Evolutionary conservation across 2,113 vertebrate species (phyloP), one percentile per base, ranked within the genome.

Genomic region (Anolis sagrei): DNA sequence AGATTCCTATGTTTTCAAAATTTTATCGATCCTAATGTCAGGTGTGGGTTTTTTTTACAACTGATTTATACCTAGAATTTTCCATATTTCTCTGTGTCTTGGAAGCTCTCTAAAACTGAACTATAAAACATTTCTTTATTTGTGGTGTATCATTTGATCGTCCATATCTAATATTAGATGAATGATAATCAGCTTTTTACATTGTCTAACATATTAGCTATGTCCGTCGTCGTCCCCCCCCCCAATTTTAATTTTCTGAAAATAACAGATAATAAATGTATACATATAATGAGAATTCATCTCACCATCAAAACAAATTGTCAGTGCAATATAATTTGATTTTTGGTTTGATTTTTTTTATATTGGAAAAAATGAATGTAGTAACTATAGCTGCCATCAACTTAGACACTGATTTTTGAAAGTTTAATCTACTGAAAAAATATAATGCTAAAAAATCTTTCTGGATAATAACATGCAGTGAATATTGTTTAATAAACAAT

Each of bases 291-390:
- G 21, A 44, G 27, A 76, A 34, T 21, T 92, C 39, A 62, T 86
- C 72, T 79, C 88, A 58, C 49, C 76, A 86, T 75, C 1, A 74
- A 88, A n/a, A n/a, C n/a, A 91, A 92, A 86, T 54, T 90, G 87
- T 85, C 91, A 89, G 87, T 91, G 90, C 90, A 86, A 14, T 87
- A 86, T 77, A 54, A 54, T 58, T 11, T 10, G n/a, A 23, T 77
- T 58, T 58, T 34, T 58, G 54, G 11, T 39, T 73, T 5, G 11
- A 32, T 32, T 29, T 69, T 86, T 92, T 92, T 90, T 85, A 88
- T 34, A 80, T 21, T 10, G 29, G 81, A 84, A 87, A 88, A n/a
- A n/a, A n/a, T n/a, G n/a, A n/a, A n/a, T n/a, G n/a, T n/a, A n/a
- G n/a, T n/a, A 51, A 68, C 85, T 85, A 85, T 72, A 89, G 84